These are phyloP conservation scores for Etheostoma spectabile DNA, from an alignment of 2,113 vertebrate species.

Conservation along the genomic window DNA sequence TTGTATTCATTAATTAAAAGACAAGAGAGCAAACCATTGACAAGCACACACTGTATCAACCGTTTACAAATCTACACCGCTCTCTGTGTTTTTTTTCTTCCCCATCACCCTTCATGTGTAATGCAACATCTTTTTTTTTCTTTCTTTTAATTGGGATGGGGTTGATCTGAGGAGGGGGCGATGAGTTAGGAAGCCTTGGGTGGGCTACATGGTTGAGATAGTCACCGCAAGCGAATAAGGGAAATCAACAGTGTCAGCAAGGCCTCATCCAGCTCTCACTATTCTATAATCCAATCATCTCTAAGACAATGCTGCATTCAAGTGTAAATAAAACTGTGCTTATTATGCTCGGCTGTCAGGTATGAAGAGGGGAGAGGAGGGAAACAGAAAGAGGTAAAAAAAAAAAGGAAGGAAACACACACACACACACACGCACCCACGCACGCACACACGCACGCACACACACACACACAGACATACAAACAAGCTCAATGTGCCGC, in stretches of 20 bases:
- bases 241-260: constrained; percentile 80
- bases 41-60: constrained; percentile 42
- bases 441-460: background rate
- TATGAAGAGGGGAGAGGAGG: constrained; percentile 82
- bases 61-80: constrained; percentile 51
- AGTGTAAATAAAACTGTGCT: constrained; percentile 93
- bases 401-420: constrained; percentile 34
- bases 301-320: constrained; percentile 85
- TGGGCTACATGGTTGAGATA: constrained; percentile 70
- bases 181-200: constrained; percentile 61
- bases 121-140: constrained; percentile 55
- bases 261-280: constrained; percentile 76
- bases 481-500: constrained; percentile 84
- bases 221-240: constrained; percentile 72
- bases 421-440: constrained; percentile 30
- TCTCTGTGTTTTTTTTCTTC: constrained; percentile 12
- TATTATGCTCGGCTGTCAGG: constrained; percentile 86
- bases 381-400: constrained; percentile 28
- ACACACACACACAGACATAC: constrained; percentile 24
- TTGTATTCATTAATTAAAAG: constrained; percentile 83
- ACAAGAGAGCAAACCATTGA: constrained; percentile 70
- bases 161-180: constrained; percentile 54
- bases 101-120: constrained; percentile 59
- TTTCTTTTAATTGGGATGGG: constrained; percentile 56
- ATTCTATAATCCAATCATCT: constrained; percentile 80